phyloP scores from a whole-genome alignment of 2,888 invertebrate species.

The Phragmatobia fuliginosa region DNA sequence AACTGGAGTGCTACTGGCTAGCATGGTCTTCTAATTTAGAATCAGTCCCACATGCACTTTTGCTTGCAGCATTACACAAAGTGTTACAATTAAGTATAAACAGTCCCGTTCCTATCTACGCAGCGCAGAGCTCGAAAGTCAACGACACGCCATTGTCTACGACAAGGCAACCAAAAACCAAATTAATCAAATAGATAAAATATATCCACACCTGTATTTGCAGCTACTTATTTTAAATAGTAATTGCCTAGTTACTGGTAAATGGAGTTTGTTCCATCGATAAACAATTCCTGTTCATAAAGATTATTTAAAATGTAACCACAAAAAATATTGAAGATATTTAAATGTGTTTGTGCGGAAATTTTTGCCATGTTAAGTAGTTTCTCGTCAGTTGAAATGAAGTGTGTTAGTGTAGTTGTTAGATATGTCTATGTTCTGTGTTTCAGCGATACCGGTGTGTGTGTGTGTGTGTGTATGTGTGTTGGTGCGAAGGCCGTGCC shows the following conservation, averaged over 20 bases:
- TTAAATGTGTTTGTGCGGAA: slow-evolving; percentile 6
- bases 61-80: background rate
- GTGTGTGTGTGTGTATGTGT: no score
- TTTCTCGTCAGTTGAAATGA: slow-evolving; percentile 13
- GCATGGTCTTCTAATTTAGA: background rate
- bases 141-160: slow-evolving; percentile 10
- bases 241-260: slow-evolving; percentile 27
- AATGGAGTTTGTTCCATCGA: slow-evolving; percentile 12
- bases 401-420: slow-evolving; percentile 35
- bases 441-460: slow-evolving; percentile 20
- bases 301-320: slow-evolving; percentile 21
- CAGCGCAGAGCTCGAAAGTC: slow-evolving; percentile 2
- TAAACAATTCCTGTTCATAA: slow-evolving; percentile 30
- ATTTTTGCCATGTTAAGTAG: slow-evolving; percentile 14
- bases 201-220: slow-evolving; percentile 15
- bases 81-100: background rate
- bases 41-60: background rate
- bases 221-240: slow-evolving; percentile 32
- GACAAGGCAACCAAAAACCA: background rate
- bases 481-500: slow-evolving; percentile 42
- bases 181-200: background rate
- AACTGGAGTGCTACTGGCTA: background rate
- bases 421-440: slow-evolving; percentile 17
- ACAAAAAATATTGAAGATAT: slow-evolving; percentile 1
- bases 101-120: background rate